Conservation (phyloP, 2,113 vertebrate species). For the Cranoglanis bouderius region DNA sequence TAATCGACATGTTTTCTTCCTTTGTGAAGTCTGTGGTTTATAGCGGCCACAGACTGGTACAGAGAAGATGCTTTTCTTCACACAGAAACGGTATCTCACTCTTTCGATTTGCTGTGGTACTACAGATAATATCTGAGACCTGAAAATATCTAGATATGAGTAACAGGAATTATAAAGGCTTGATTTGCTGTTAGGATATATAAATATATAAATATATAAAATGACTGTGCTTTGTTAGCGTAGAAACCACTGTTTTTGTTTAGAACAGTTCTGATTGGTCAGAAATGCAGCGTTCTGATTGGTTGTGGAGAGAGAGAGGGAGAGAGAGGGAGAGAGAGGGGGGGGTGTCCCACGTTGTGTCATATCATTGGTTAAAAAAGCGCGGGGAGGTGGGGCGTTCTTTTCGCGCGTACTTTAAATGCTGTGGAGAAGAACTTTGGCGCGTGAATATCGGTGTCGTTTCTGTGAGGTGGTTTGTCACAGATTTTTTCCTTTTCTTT, state of each 20-base stretch:
- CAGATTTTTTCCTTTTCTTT: fast-evolving
- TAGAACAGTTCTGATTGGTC: neutral
- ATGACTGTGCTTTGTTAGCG: neutral
- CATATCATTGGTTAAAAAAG: neutral
- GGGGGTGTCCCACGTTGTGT: too few species aligned
- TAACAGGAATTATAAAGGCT: neutral
- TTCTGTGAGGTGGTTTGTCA: neutral
- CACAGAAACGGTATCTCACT: neutral
- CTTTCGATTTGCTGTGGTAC: neutral
- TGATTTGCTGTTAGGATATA: neutral
- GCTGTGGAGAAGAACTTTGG: fast-evolving
- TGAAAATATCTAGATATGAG: neutral
- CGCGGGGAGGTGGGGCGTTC: neutral
- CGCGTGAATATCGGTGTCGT: fast-evolving
- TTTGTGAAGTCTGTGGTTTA: neutral
- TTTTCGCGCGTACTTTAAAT: constrained; percentile 8
- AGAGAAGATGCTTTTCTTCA: neutral
- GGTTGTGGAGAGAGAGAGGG: neutral
- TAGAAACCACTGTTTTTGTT: neutral
- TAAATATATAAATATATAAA: fast-evolving
- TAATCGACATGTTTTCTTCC: neutral
- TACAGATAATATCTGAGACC: neutral
- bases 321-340: neutral
- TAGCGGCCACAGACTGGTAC: neutral
- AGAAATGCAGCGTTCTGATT: neutral